phyloP scores from a whole-genome alignment of 2,113 vertebrate species.

The Prochilodus magdalenae region DNA sequence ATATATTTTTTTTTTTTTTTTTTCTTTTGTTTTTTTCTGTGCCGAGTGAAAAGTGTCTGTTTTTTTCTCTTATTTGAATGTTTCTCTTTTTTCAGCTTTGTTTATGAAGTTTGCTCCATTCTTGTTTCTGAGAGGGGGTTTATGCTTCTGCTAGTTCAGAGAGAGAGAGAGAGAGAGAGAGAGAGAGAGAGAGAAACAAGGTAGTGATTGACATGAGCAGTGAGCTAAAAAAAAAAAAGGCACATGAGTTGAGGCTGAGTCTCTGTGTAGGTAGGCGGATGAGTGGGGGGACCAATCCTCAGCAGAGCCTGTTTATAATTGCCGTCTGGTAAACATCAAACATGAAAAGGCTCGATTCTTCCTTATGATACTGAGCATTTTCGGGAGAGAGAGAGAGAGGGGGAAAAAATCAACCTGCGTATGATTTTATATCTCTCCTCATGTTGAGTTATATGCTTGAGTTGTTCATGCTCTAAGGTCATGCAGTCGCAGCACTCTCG shows the following conservation, averaged over 20 bases:
- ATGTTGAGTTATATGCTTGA: conserved; percentile 28
- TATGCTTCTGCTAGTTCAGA: conserved; percentile 31
- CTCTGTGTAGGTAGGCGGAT: conserved; percentile 56
- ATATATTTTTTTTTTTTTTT: not conserved
- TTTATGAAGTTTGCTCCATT: conserved; percentile 28
- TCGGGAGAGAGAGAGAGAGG: not conserved
- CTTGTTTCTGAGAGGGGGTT: conserved; percentile 37
- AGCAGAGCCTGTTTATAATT: conserved; percentile 60
- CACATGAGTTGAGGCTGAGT: conserved; percentile 32
- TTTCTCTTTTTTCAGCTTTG: conserved; percentile 1
- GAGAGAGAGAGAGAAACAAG: conserved; percentile 32
- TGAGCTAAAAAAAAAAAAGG: conserved; percentile 51
- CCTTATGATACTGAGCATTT: conserved; percentile 49
- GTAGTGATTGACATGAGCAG: conserved; percentile 58
- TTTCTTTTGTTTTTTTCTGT: not conserved
- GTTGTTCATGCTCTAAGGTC: conserved; percentile 35
- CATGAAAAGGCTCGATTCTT: conserved; percentile 46
- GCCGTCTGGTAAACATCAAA: conserved; percentile 65
- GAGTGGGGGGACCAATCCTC: conserved; percentile 63
- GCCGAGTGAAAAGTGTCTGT: not conserved
- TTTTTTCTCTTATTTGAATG: conserved; percentile 17
- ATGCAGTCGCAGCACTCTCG: conserved; percentile 31
- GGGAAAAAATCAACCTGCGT: conserved; percentile 36
- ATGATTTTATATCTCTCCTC: conserved; percentile 39
- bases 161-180: conserved; percentile 43